These are phyloP conservation scores for Lymantria dispar DNA, from an alignment of 2,888 invertebrate genomes.

Conservation along the genomic window DNA sequence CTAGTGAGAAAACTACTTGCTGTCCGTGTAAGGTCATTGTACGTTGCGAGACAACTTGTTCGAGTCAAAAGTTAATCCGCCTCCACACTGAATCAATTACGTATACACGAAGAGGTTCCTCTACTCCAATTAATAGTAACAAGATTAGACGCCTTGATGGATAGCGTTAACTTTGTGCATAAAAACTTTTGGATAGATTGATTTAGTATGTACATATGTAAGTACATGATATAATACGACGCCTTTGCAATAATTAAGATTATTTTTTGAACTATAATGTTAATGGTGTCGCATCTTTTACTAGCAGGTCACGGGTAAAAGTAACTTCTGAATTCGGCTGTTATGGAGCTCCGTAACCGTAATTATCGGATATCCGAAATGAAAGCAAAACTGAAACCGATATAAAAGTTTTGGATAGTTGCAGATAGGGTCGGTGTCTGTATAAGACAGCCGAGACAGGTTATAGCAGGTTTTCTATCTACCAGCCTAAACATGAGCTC, in stretches of 20 bases:
- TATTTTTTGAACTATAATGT: too few relatives aligned
- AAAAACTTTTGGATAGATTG: constrained; percentile 52
- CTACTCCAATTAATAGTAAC: constrained; percentile 63
- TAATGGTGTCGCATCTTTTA: too few relatives aligned
- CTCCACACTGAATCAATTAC: constrained; percentile 69
- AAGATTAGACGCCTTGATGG: constrained; percentile 62
- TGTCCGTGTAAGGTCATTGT: constrained; percentile 59
- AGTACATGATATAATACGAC: constrained; percentile 5
- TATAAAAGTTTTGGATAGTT: too few relatives aligned
- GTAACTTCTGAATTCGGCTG: too few relatives aligned
- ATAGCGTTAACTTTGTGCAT: constrained; percentile 35
- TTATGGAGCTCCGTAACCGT: too few relatives aligned
- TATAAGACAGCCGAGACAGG: too few relatives aligned
- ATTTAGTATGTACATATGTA: constrained; percentile 29
- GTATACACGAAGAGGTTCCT: constrained; percentile 45
- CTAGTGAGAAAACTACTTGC: constrained; percentile 54
- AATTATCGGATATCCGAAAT: too few relatives aligned
- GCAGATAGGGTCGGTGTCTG: too few relatives aligned
- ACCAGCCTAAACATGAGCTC: too few relatives aligned
- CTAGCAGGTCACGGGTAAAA: too few relatives aligned
- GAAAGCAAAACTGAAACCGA: too few relatives aligned
- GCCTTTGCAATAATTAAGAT: constrained; percentile 1
- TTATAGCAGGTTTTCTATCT: too few relatives aligned
- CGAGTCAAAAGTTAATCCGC: constrained; percentile 60
- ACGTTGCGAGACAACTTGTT: constrained; percentile 50